Base-by-base conservation (phyloP, 2,113 vertebrate genomes). In the Lynx canadensis region DNA sequence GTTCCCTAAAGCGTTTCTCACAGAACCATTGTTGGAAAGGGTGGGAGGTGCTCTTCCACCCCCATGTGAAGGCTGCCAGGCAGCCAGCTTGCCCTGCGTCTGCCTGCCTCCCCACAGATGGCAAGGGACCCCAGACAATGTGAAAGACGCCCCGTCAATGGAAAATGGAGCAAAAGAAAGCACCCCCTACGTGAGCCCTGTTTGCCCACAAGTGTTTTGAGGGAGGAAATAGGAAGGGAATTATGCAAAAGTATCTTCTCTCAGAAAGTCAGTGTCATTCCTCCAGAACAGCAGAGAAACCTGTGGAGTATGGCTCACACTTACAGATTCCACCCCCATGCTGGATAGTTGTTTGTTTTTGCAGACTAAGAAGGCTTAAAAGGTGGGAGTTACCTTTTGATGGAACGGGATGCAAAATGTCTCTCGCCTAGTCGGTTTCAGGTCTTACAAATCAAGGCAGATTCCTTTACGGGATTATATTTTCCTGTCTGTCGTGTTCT, bases 131-230 rank as follows among this genome's bases (percentile, higher is more conserved):
- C 81, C 60, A n/a, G 94, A 90, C 41, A 41, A 19, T 1, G 5
- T 6, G 33, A 82, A 76, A 66, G 82, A 36, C 36, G n/a, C 63
- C 55, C 18, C 36, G 52, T 71, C 69, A 79, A 80, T 10, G 41
- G 78, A 69, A 95, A 93, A 86, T 1, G 74, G 66, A 71, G n/a
- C 68, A 92, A 94, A 93, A 66, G 27, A 73, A 86, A 89, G 57
- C 45, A 68, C n/a, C 68, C 36, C 11, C 4, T n/a, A 15, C 76
- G n/a, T 25, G 23, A 80, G 19, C 2, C 0, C 60, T 85, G 0
- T 91, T 92, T 91, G 45, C 83, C 76, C 60, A 84, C 76, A 68
- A 55, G 55, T 80, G 60, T 76, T 85, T 71, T 63, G 50, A 79
- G 74, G 29, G 16, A 83, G 63, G 36, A 93, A 89, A 84, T n/a